These are phyloP conservation scores for Pogonomyrmex californicus DNA, from an alignment of 1,140 invertebrate genomes.

Conservation along the genomic window DNA sequence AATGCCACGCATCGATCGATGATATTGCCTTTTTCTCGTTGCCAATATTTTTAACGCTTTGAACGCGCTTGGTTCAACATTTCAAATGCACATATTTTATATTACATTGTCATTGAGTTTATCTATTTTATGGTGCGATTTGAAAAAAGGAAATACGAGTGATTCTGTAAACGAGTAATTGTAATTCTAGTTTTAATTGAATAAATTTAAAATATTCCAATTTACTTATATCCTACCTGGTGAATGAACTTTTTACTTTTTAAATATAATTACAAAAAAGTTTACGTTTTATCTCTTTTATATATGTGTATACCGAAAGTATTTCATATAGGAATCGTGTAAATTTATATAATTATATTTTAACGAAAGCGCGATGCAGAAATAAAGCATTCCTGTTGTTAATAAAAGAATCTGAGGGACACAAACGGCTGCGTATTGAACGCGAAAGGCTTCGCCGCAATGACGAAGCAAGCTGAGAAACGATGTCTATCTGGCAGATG, in stretches of 20 bases:
- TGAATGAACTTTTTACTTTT: neutral
- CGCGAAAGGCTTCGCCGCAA: constrained; percentile 52
- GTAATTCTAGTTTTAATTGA: neutral
- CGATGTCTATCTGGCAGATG: constrained; percentile 79
- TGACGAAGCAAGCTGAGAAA: constrained; percentile 77
- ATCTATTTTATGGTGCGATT: neutral
- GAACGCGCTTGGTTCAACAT: constrained; percentile 1
- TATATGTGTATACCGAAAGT: neutral
- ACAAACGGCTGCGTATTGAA: constrained; percentile 66
- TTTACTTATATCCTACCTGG: neutral
- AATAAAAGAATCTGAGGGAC: constrained; percentile 16
- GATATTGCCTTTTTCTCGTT: constrained; percentile 44
- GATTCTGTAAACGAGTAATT: neutral
- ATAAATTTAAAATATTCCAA: neutral
- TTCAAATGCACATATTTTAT: constrained; percentile 23
- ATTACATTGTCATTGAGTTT: neutral
- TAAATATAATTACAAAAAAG: constrained; percentile 9
- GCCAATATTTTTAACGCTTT: constrained; percentile 47
- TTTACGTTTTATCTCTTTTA: neutral
- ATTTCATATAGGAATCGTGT: neutral
- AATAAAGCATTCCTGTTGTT: constrained; percentile 35
- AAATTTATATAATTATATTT: neutral
- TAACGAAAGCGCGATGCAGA: constrained; percentile 21
- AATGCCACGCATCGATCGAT: constrained; percentile 33
- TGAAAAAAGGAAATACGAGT: neutral